Evolutionary conservation across 2,113 vertebrate species (phyloP), one percentile per base, ranked within the genome.

Genomic region (Marmota monax): DNA sequence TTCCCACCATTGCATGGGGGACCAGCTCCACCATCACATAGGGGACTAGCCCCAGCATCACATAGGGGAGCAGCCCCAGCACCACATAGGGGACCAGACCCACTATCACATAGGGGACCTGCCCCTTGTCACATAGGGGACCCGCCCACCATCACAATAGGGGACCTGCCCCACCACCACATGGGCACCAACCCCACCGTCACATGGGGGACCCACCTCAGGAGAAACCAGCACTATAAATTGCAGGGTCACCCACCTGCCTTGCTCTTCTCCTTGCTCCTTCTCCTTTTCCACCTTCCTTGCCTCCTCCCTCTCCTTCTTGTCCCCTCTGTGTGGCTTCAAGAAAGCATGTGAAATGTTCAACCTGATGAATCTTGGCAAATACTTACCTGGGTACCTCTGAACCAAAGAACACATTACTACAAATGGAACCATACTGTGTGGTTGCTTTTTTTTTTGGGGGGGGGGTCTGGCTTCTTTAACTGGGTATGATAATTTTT

Each of bases 181-280:
- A 14, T 14, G 14, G 51, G 51, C 9, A 53, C 13, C 51, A 14
- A 2, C 51, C 51, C 42, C 51, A 17, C 51, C 51, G 9, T 56
- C 53, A 56, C 17, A 56, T 13, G 17, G 53, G 7, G 17, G 53
- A 20, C 48, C 48, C 48, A 51, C 48, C 12, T 79, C 20, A 32
- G 82, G 63, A 85, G 78, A 69, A 77, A 27, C 39, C 94, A 84
- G 12, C 2, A 12, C 56, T 18, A 2, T 12, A 53, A 27, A 11
- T 3, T 13, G 10, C 22, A n/a, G 0, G n/a, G 2, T 11, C 13
- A 45, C 37, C 78, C 6, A n/a, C 12, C 22, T 23, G 17, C 5
- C n/a, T 3, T 0, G 4, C 14, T 11, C 17, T 84, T n/a, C 22
- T 48, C 16, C 5, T 34, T 4, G 39, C 34, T 63, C 42, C 25